Conservation (phyloP, 2,888 invertebrate genomes). For the Taphrorychus bicolor region DNA sequence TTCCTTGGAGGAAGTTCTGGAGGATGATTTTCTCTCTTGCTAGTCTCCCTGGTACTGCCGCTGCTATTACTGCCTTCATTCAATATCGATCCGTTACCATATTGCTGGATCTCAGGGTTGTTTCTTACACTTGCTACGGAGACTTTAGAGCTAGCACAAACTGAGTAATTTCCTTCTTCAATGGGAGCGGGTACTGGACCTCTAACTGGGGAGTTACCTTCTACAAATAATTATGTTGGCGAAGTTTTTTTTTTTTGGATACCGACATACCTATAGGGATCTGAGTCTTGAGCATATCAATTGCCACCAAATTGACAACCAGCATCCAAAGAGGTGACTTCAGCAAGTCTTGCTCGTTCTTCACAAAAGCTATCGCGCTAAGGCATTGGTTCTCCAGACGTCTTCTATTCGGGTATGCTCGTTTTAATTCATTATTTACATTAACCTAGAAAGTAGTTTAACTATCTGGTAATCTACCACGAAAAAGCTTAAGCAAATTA, state of each 20-base stretch:
- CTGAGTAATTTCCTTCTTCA: slow-evolving; percentile 34
- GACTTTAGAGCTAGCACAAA: slow-evolving; percentile 20
- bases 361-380: slow-evolving; percentile 38
- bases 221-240: not conserved
- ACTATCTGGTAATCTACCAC: no score
- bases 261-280: slow-evolving; percentile 31
- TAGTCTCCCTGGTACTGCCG: slow-evolving; percentile 2
- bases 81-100: slow-evolving; percentile 1
- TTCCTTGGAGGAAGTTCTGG: slow-evolving; percentile 39
- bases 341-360: slow-evolving; percentile 34
- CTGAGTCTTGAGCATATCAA: slow-evolving; percentile 40
- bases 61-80: slow-evolving; percentile 14
- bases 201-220: not conserved
- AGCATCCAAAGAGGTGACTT: slow-evolving; percentile 39
- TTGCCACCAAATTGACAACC: slow-evolving; percentile 39
- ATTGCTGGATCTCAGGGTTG: not conserved
- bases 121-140: not conserved
- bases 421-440: slow-evolving; percentile 36
- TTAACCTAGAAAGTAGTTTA: slow-evolving; percentile 24
- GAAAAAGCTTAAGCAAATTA: slow-evolving; percentile 10
- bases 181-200: slow-evolving; percentile 15
- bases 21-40: slow-evolving; percentile 4
- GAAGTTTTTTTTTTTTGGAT: no score
- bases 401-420: slow-evolving; percentile 37
- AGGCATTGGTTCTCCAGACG: slow-evolving; percentile 38